Percentiles rank a stretch among this genome's conserved stretches.
phyloP scores from a whole-genome alignment of 2,113 vertebrate genomes.

The Telmatochromis sp. region DNA sequence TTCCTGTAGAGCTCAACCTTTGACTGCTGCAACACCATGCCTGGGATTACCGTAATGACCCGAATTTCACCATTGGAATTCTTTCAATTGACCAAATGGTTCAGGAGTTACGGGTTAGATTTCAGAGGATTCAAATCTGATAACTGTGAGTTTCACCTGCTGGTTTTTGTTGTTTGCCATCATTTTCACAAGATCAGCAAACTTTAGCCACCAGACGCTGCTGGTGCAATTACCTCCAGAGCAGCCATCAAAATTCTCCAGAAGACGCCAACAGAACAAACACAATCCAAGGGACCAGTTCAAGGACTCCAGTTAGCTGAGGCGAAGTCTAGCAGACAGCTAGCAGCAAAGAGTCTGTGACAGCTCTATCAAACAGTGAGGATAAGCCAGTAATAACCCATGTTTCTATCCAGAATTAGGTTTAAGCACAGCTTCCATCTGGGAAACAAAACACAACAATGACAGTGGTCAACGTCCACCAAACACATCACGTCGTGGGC shows the following conservation, averaged over 20 bases:
- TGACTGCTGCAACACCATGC: background rate
- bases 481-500: accelerated
- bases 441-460: background rate
- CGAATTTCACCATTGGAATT: accelerated
- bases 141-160: background rate
- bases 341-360: background rate
- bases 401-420: accelerated
- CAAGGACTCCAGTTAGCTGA: accelerated
- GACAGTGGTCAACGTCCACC: accelerated
- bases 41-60: background rate
- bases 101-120: accelerated
- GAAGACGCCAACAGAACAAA: background rate
- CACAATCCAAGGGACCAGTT: background rate
- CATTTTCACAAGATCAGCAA: background rate
- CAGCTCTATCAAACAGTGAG: background rate
- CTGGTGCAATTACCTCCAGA: accelerated
- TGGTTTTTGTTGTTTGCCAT: background rate
- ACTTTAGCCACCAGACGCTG: accelerated
- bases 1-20: background rate
- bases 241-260: background rate
- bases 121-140: background rate
- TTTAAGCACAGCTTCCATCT: background rate
- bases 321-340: accelerated
- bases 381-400: background rate
- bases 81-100: background rate